Base-by-base conservation (phyloP, 2,113 vertebrate genomes). In the Calidris pugnax region DNA sequence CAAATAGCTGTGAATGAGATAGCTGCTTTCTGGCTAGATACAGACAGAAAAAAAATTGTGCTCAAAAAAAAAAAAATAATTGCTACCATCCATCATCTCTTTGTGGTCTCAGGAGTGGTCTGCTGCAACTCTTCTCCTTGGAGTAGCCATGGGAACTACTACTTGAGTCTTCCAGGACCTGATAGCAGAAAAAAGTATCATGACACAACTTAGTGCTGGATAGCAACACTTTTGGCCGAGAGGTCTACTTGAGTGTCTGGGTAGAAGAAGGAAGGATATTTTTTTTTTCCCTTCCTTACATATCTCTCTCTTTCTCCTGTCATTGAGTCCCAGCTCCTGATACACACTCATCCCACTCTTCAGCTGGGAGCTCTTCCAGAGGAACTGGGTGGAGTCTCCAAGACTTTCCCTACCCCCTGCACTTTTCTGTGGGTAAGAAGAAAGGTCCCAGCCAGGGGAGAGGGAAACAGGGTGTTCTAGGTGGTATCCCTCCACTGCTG, bases 61-160 rank as follows among this genome's bases (percentile, higher is more conserved):
- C 64, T 81, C 10, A 93, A 73, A 48, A 48, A 47, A 48, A 47
- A 92, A 76, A 69, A 53, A 41, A 57, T n/a, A 77, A 62, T 79
- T 85, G 57, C 73, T 95, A 17, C 51, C 81, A 78, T 95, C 74
- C 74, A 73, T 91, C 89, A 95, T 68, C 85, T 45, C 23, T 78
- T 84, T 89, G 37, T 93, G 5, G 0, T 87, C 62, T 89, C 35
- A 35, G 39, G 43, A 89, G 39, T 62, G 45, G 50, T 51, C 39
- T 66, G 57, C 81, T 89, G 62, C 45, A 93, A 91, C 30, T 78
- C 27, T 47, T 80, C n/a, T 80, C 55, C 10, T 78, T 72, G 39
- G 43, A 5, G 14, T 35, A 82, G 20, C 39, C 43, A 56, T 68
- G 71, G 74, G 57, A 96, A 87, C 87, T 30, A 30, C 23, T 37